These are phyloP conservation scores for Harpalus rubripes DNA, from an alignment of 2,888 invertebrate genomes.

Conservation along the genomic window DNA sequence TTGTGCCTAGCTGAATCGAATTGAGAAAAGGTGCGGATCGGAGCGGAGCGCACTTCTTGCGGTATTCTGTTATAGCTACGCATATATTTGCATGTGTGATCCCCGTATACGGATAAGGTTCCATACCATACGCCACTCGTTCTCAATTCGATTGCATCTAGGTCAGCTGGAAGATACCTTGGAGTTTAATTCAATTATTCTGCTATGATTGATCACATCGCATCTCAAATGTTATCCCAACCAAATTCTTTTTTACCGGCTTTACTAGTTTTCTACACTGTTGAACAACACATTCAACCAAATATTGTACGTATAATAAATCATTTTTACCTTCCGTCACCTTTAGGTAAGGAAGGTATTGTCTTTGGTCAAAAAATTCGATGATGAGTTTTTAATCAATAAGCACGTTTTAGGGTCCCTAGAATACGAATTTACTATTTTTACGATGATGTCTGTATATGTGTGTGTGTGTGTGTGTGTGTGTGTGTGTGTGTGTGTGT, in stretches of 20 bases:
- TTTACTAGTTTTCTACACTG: slow-evolving; percentile 11
- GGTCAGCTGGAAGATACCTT: slow-evolving; percentile 41
- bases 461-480: too few relatives aligned
- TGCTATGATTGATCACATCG: slow-evolving; percentile 45
- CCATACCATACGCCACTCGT: background rate
- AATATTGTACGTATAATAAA: slow-evolving; percentile 7
- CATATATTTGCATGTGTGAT: slow-evolving; percentile 49
- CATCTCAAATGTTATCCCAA: slow-evolving; percentile 20
- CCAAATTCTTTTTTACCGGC: slow-evolving; percentile 1
- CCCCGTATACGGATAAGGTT: background rate
- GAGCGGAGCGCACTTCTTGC: slow-evolving; percentile 17
- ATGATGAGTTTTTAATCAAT: too few relatives aligned
- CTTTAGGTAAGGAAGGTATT: too few relatives aligned
- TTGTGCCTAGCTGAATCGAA: slow-evolving; percentile 22
- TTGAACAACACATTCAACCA: background rate
- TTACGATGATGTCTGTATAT: too few relatives aligned
- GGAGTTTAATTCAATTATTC: slow-evolving; percentile 35
- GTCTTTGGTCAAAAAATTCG: too few relatives aligned
- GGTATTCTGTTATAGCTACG: slow-evolving; percentile 47
- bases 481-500: too few relatives aligned
- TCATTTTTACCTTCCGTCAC: too few relatives aligned
- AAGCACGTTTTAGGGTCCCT: too few relatives aligned
- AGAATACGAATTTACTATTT: too few relatives aligned
- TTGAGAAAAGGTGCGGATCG: slow-evolving; percentile 27
- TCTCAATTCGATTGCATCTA: slow-evolving; percentile 28